Evolutionary conservation across 2,797 vertebrate species (phyloP).

Genomic region (Brotogeris chrysoptera): DNA sequence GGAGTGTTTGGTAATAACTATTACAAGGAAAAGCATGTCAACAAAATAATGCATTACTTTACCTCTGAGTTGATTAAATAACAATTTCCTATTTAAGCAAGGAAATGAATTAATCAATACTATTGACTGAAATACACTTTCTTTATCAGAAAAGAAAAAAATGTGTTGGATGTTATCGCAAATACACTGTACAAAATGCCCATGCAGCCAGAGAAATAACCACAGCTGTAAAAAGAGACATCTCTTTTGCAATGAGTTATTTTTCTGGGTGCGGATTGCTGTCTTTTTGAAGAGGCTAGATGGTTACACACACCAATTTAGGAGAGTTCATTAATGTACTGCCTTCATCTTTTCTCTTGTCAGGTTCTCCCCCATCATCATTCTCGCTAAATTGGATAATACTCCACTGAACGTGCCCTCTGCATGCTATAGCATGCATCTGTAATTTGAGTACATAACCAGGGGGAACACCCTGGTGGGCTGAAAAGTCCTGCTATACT

Average conservation of each 20-base stretch:
- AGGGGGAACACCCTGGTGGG: not conserved
- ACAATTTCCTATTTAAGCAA: not conserved
- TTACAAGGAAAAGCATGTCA: not conserved
- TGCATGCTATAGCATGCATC: not conserved
- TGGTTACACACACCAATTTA: not conserved
- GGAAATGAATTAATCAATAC: not conserved
- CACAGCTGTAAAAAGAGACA: not conserved
- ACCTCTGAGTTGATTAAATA: constrained; percentile 4
- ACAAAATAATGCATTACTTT: not conserved
- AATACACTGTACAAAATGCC: not conserved
- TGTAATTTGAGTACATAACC: not conserved
- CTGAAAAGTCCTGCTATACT: not conserved
- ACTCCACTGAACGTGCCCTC: not conserved
- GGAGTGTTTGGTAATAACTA: not conserved
- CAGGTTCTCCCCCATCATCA: not conserved
- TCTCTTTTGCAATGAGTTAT: not conserved
- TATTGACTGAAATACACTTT: not conserved
- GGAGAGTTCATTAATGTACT: constrained; percentile 2
- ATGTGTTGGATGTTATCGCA: not conserved
- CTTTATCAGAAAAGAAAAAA: not conserved
- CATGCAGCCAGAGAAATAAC: not conserved
- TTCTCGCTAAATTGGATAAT: not conserved
- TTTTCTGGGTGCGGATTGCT: not conserved
- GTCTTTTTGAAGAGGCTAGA: not conserved
- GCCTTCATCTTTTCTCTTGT: not conserved